Evolutionary conservation across 2,113 vertebrate genomes (phyloP), one percentile per base, ranked within the genome.

Genomic region (Pyxicephalus adspersus): DNA sequence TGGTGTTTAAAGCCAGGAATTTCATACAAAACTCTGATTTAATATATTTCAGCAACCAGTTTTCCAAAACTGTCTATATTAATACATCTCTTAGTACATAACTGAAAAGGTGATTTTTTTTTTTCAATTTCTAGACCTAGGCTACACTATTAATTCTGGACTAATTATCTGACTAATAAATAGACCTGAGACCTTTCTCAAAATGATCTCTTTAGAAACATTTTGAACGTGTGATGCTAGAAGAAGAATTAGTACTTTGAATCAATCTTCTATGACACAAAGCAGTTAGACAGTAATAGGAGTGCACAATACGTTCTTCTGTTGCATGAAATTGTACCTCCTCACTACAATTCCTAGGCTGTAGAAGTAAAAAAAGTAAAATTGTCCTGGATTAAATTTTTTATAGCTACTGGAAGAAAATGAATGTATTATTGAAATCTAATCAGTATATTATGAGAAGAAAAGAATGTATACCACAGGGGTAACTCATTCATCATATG

Each of bases 321-420:
- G 26, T 20, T 38, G 26, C 7, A 13, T 57, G 13, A 74, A 31
- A 74, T 74, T 58, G 54, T 22, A 60, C 9, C 26, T 74, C 28
- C 58, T 34, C 68, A 72, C 17, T 72, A 16, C 26, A 58, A 74
- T 74, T 74, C 71, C 54, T 52, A 54, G 18, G 45, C 50, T 72
- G 23, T 4, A 13, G 4, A 29, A 5, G 38, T 25, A 29, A 29
- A 55, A 72, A 22, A 72, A 54, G 0, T 19, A 25, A 54, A 2
- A 29, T 55, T 54, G 51, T 55, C 50, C 3, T 22, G 52, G 20
- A 22, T 72, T 50, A 50, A 20, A 25, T 6, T 18, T 26, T 17
- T 28, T 29, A 17, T 19, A 71, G 5, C 16, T 26, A 19, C 45
- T 71, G 22, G 50, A 52, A 52, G 45, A 54, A 52, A 54, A 20